A percentile compares a stretch with the other conserved stretches of the same genome.
Evolutionary conservation across 2,797 vertebrate genomes (phyloP).

Genomic region (Kryptopterus vitreolus): DNA sequence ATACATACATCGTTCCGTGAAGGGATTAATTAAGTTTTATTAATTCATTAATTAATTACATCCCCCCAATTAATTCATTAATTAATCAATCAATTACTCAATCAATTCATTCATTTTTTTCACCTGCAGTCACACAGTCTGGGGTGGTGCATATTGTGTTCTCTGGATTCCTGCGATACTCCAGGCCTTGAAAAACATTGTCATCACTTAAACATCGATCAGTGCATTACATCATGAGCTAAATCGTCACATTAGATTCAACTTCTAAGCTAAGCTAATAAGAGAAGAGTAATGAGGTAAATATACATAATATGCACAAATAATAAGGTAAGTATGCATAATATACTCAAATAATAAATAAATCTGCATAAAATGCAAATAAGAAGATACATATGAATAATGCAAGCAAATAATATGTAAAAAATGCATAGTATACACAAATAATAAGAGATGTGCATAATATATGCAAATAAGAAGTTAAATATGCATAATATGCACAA

Average conservation of each 20-base stretch:
- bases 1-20: too few species aligned
- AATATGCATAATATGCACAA: too few species aligned
- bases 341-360: not conserved
- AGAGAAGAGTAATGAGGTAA: too few species aligned
- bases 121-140: constrained; percentile 91
- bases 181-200: constrained; percentile 73
- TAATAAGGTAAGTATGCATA: not conserved
- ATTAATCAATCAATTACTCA: too few species aligned
- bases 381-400: too few species aligned
- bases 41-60: not conserved
- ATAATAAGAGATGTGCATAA: too few species aligned
- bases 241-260: too few species aligned
- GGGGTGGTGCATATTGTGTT: constrained; percentile 79
- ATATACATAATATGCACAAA: too few species aligned
- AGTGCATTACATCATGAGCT: not conserved
- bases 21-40: not conserved
- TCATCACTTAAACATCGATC: not conserved
- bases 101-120: constrained; percentile 22
- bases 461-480: too few species aligned
- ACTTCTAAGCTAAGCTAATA: too few species aligned
- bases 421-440: not conserved
- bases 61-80: too few species aligned
- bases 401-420: not conserved
- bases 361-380: too few species aligned
- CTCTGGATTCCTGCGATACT: constrained; percentile 59